Conservation (phyloP, 2,113 vertebrate species). For the Lampris megalopsis region DNA sequence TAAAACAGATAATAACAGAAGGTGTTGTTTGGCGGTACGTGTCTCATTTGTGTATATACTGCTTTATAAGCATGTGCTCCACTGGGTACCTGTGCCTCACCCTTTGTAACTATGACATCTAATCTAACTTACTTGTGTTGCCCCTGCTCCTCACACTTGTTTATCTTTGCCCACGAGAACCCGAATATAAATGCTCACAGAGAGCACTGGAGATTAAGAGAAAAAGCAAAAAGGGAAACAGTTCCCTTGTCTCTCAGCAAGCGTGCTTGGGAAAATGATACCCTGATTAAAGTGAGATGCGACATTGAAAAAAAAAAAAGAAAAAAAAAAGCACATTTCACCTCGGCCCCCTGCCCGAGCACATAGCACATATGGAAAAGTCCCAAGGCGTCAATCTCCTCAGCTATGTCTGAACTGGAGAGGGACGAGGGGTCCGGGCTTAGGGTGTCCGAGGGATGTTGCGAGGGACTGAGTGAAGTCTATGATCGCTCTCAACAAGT, state of each 20-base stretch:
- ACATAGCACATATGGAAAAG: constrained; percentile 71
- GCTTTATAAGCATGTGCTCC: constrained; percentile 1
- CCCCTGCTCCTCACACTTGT: constrained; percentile 12
- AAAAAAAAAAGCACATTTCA: constrained; percentile 65
- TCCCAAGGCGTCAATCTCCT: constrained; percentile 59
- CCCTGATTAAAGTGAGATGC: constrained; percentile 73
- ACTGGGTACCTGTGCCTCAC: constrained; percentile 3
- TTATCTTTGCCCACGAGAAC: constrained; percentile 19
- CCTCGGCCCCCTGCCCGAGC: constrained; percentile 49
- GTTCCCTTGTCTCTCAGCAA: constrained; percentile 38
- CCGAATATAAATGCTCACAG: constrained; percentile 1
- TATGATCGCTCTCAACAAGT: constrained; percentile 64
- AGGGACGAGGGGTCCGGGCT: constrained; percentile 4
- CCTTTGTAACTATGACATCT: background rate
- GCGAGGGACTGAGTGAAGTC: constrained; percentile 42
- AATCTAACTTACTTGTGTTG: background rate
- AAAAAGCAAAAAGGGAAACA: constrained; percentile 29
- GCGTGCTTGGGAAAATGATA: constrained; percentile 44
- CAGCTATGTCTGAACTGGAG: constrained; percentile 33
- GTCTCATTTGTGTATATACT: background rate
- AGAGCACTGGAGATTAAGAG: constrained; percentile 33
- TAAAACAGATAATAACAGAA: constrained; percentile 8
- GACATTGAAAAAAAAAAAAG: constrained; percentile 66
- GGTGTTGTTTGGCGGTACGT: background rate
- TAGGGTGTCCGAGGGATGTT: constrained; percentile 34